Evolutionary conservation across 2,888 invertebrate genomes (phyloP), one percentile per base, ranked within the genome.

Genomic region (Lacanobia oleracea): DNA sequence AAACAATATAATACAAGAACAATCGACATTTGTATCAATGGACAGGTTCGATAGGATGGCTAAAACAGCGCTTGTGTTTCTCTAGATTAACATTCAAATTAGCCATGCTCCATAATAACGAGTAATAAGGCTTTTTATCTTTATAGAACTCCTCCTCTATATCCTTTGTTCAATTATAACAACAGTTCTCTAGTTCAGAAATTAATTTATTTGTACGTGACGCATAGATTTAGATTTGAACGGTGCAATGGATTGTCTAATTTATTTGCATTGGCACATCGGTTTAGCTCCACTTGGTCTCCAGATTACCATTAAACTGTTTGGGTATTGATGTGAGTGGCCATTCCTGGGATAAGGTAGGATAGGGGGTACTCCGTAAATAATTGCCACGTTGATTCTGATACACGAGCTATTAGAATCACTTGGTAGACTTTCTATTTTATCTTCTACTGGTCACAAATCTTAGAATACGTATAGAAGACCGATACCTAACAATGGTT

Each of bases 271-370:
- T 16, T 61, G 56, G 65, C 23, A 48, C 54, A 59, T 68, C 59
- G 59, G 33, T 64, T 33, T 43, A 37, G n/a, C 23, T 63, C 57
- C 78, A 84, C 72, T 79, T 82, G 86, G 69, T 51, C 50, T 66
- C 57, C 66, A 77, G 74, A 80, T 85, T 78, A 83, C 60, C 80
- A 75, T 70, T 66, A 65, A 83, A 80, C 75, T 77, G 75, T 80
- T 79, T n/a, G 56, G 70, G 50, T 71, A 68, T 85, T 77, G 78
- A 75, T 75, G 72, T 77, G 66, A 69, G 66, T 50, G 10, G 54
- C 50, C 21, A 40, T 37, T 51, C 27, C 14, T 53, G 21, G 10
- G 18, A 10, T 33, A 33, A 51, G 51, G 51, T 18, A 9, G 27
- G 18, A 4, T 8, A 50, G n/a, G 6, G 16, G 50, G 10, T 50